Conservation (phyloP, 2,113 vertebrate species). For the Oreochromis niloticus region DNA sequence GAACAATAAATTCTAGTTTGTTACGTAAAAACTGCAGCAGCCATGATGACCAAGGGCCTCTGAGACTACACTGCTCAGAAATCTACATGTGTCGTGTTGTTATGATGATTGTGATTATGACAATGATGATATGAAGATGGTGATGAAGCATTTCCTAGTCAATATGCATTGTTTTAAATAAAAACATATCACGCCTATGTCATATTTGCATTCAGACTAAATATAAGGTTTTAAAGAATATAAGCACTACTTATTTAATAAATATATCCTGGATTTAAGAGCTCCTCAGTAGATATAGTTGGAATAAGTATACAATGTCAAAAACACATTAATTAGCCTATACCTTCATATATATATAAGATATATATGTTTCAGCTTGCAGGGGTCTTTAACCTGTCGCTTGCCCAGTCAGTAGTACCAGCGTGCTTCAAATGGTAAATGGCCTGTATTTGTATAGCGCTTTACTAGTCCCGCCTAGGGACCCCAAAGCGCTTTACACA, state of each 20-base stretch:
- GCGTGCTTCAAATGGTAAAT: neutral
- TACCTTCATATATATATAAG: neutral
- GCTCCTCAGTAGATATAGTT: neutral
- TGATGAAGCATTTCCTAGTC: slow-evolving; percentile 44
- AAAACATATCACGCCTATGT: slow-evolving; percentile 57
- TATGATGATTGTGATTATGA: slow-evolving; percentile 32
- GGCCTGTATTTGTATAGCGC: too few relatives aligned
- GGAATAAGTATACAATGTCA: neutral
- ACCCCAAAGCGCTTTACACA: too few relatives aligned
- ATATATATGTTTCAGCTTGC: neutral
- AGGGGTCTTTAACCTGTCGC: accelerated
- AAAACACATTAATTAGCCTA: neutral
- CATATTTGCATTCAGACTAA: neutral
- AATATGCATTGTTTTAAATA: slow-evolving; percentile 61
- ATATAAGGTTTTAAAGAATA: neutral
- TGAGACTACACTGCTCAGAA: neutral
- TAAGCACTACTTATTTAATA: neutral
- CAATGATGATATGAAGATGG: slow-evolving; percentile 12
- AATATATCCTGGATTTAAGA: neutral
- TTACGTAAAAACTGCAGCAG: slow-evolving; percentile 46
- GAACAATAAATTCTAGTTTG: slow-evolving; percentile 62
- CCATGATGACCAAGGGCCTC: slow-evolving; percentile 34
- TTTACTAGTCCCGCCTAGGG: too few relatives aligned
- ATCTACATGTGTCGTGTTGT: slow-evolving; percentile 32
- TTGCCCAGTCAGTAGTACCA: neutral